A percentile compares a stretch with the other conserved stretches of the same genome.
phyloP scores from a whole-genome alignment of 2,113 vertebrate genomes.

The Onychostoma macrolepis region DNA sequence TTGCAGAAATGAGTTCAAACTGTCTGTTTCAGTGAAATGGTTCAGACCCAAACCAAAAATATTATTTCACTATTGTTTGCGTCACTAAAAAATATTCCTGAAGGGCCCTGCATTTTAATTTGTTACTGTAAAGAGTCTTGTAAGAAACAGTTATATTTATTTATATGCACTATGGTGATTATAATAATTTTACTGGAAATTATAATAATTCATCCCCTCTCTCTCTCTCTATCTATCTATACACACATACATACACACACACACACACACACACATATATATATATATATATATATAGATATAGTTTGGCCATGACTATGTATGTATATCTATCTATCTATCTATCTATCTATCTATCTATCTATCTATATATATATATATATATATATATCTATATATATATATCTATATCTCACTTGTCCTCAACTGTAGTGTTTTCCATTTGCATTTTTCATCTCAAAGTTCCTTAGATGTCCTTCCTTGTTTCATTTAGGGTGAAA shows the following conservation, averaged over 20 bases:
- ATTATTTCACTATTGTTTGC: background rate
- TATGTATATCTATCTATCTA: too few species aligned
- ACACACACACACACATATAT: too few species aligned
- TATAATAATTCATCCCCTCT: too few species aligned
- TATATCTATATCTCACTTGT: too few species aligned
- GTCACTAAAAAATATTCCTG: background rate
- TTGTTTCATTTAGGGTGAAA: background rate
- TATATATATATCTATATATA: too few species aligned
- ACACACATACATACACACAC: too few species aligned
- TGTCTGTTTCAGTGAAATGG: background rate
- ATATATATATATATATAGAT: too few species aligned
- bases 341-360: too few species aligned
- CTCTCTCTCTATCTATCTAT: too few species aligned
- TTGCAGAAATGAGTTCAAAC: background rate
- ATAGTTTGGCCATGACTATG: too few species aligned
- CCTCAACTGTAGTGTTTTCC: background rate
- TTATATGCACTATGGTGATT: background rate
- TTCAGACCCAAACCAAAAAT: background rate
- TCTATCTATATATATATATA: too few species aligned
- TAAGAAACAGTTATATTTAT: background rate
- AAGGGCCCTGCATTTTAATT: background rate
- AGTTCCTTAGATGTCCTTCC: background rate
- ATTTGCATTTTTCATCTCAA: background rate
- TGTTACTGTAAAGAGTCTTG: background rate
- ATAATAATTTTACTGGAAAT: too few species aligned